These are phyloP conservation scores for Borostomias antarcticus DNA, from an alignment of 2,797 vertebrate genomes.

Conservation along the genomic window DNA sequence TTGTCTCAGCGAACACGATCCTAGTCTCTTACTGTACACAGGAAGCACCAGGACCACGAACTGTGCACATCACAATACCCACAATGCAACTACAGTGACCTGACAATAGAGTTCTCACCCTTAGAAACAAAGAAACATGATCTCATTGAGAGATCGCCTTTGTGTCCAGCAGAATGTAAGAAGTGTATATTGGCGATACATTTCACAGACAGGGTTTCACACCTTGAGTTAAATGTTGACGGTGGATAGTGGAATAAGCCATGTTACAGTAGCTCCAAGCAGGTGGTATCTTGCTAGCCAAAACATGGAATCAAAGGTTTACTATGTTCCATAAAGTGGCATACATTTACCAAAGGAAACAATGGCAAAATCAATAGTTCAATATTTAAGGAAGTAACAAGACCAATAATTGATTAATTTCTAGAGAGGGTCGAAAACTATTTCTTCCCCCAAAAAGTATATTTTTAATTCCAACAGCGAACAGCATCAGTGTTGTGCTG, in stretches of 20 bases:
- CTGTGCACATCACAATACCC: slow-evolving; percentile 3
- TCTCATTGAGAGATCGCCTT: neutral
- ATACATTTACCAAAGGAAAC: too few species aligned
- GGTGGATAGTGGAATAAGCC: neutral
- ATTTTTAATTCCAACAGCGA: too few species aligned
- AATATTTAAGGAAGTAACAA: too few species aligned
- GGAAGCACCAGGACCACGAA: neutral
- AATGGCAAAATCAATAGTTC: too few species aligned
- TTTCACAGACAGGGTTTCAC: slow-evolving; percentile 2
- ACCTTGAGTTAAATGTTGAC: neutral
- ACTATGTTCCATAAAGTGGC: too few species aligned
- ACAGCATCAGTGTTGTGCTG: too few species aligned
- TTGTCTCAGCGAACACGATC: neutral
- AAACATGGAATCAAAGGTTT: neutral
- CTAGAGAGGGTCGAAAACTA: too few species aligned
- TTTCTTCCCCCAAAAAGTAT: too few species aligned
- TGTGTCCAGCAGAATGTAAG: neutral
- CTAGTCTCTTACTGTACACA: neutral
- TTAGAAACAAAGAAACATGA: slow-evolving; percentile 13
- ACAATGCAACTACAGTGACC: neutral
- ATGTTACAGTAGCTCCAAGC: too few species aligned
- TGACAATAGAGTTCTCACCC: slow-evolving; percentile 5
- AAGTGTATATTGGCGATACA: neutral
- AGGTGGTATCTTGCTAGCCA: neutral
- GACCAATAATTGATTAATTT: too few species aligned